phyloP scores from a whole-genome alignment of 2,797 vertebrate genomes.

The Helicolenus hilgendorfi region DNA sequence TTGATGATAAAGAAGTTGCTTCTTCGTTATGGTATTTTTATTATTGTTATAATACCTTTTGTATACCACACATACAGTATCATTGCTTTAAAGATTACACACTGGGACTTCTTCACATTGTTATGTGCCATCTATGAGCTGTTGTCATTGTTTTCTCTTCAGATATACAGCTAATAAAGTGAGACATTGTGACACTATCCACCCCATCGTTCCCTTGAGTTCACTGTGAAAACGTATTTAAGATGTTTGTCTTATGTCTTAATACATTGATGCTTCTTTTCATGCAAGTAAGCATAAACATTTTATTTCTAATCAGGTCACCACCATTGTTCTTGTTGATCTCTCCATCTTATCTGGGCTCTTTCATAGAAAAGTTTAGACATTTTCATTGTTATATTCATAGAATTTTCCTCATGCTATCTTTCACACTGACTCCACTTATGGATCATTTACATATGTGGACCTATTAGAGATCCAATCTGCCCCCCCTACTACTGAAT shows the following conservation, averaged over 20 bases:
- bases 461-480: not conserved
- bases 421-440: not conserved
- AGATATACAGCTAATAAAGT: conserved; percentile 71
- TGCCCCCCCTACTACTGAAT: not conserved
- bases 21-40: not conserved
- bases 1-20: not conserved
- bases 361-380: not conserved
- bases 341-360: not conserved
- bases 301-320: not conserved
- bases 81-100: conserved; percentile 5
- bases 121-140: conserved; percentile 20
- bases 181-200: conserved; percentile 31
- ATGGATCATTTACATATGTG: not conserved
- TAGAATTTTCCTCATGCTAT: not conserved
- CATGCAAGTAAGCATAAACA: not conserved
- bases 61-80: not conserved
- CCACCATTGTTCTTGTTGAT: not conserved
- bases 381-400: not conserved
- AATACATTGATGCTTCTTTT: not conserved
- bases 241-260: not conserved
- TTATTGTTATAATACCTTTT: not conserved
- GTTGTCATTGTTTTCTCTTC: conserved; percentile 29
- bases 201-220: not conserved
- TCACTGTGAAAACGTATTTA: not conserved
- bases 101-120: not conserved